Evolutionary conservation across 30 jellyfish, hydroid and myxozoan genomes (phyloP).

Genomic region (Morbakka virulenta): DNA sequence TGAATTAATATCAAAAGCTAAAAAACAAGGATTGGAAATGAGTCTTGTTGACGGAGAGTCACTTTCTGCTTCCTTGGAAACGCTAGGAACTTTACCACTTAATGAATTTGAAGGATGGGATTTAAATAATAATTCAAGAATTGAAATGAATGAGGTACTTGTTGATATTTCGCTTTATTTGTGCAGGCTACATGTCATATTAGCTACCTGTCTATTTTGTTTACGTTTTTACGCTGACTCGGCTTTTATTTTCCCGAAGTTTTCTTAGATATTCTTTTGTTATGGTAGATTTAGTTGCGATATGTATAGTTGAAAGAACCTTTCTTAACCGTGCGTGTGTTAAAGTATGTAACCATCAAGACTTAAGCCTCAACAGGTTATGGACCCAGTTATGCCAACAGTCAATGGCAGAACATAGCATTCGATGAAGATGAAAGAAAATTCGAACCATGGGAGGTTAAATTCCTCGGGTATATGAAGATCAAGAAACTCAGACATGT

Average conservation of each 20-base stretch:
- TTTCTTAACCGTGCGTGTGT: too few relatives aligned
- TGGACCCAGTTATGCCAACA: slow-evolving; percentile 84
- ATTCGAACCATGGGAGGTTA: slow-evolving; percentile 54
- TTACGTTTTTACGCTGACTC: too few relatives aligned
- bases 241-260: too few relatives aligned
- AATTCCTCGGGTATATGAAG: slow-evolving; percentile 41
- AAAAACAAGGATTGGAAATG: slow-evolving; percentile 12
- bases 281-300: too few relatives aligned
- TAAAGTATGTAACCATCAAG: too few relatives aligned
- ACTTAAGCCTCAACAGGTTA: slow-evolving; percentile 73
- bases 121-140: slow-evolving; percentile 8
- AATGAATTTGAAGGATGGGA: slow-evolving; percentile 36
- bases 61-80: background rate
- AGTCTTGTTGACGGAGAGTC: slow-evolving; percentile 20
- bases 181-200: background rate
- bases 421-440: slow-evolving; percentile 64
- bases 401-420: slow-evolving; percentile 57
- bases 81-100: background rate
- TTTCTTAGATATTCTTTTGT: too few relatives aligned
- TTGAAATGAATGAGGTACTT: slow-evolving; percentile 43
- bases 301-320: too few relatives aligned
- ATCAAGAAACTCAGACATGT: slow-evolving; percentile 18
- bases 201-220: background rate
- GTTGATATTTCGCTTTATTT: background rate
- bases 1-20: slow-evolving; percentile 29